Percentiles rank a stretch among this genome's conserved stretches.
Conservation (phyloP, 2,113 vertebrate species). For the Ochotona curzoniae region DNA sequence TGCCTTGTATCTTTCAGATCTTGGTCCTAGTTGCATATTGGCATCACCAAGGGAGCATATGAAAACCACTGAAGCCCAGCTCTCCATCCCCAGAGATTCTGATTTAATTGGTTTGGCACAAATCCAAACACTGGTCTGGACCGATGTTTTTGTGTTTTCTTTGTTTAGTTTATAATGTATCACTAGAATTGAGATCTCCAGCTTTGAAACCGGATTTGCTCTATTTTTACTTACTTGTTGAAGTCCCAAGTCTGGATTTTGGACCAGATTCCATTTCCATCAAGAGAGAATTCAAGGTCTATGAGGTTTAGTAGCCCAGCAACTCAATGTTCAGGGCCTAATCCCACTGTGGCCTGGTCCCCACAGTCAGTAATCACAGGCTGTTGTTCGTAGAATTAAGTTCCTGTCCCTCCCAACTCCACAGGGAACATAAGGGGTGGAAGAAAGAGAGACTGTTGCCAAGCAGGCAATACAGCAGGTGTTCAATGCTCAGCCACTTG, state of each 20-base stretch:
- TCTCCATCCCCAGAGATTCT: background rate
- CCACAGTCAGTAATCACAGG: constrained; percentile 25
- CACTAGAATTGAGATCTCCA: constrained; percentile 11
- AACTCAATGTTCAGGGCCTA: constrained; percentile 33
- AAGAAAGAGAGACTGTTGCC: background rate
- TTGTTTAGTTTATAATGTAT: background rate
- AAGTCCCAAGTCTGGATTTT: background rate
- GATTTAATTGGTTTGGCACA: constrained; percentile 45
- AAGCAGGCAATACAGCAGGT: background rate
- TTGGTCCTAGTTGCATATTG: background rate
- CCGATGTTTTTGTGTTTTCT: background rate
- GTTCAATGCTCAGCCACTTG: background rate
- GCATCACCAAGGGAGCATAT: constrained; percentile 6
- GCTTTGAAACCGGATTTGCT: constrained; percentile 5
- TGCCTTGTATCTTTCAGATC: background rate
- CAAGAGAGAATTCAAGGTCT: constrained; percentile 33
- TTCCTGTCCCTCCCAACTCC: background rate
- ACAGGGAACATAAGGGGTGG: background rate
- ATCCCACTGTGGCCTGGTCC: constrained; percentile 43
- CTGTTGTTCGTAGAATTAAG: background rate
- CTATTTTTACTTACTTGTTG: constrained; percentile 15
- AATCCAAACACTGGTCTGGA: background rate
- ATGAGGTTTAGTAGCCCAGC: background rate
- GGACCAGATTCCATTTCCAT: background rate
- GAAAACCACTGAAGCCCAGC: background rate